Evolutionary conservation across 2,113 vertebrate species (phyloP), one percentile per base, ranked within the genome.

Genomic region (Isurus oxyrinchus): DNA sequence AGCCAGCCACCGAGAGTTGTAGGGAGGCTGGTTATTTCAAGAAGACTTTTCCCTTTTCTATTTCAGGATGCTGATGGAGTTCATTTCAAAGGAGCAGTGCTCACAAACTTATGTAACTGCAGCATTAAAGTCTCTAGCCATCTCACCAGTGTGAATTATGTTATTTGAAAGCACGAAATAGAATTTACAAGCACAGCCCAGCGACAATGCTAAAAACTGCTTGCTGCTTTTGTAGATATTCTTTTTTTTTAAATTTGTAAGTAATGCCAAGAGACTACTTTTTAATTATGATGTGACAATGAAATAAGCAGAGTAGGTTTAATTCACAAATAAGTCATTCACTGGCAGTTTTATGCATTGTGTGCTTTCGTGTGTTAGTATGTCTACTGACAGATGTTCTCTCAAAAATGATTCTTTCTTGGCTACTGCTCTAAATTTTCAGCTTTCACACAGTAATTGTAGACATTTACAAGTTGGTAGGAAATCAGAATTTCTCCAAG

Each of bases 281-380:
- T 44, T 95, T 95, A 72, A 95, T 95, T 95, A 72, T 69, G 63
- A 72, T 95, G 49, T 72, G 49, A 95, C 44, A 72, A 69, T 95
- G 94, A 76, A 95, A 27, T 35, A 55, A 76, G 63, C 25, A 95
- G 94, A 55, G 67, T 72, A 72, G 94, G 44, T 76, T 35, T 95
- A 67, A 72, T 95, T 95, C 94, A 72, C 27, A 76, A 95, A 55
- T 72, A 72, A 19, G 72, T 95, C 40, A 95, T 72, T 55, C 11
- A 19, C 44, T 95, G 94, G 14, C 94, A 95, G 49, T 27, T 69
- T 72, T 55, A 19, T 31, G 49, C 40, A 27, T 23, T 49, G 94
- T 49, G n/a, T 44, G 2, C 61, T 67, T 66, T 95, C 40, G 49
- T 49, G 63, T 11, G 69, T 69, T 72, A 35, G 31, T 5, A 72